Conservation (phyloP, 2,888 invertebrate genomes). For the Electrophaes corylata region DNA sequence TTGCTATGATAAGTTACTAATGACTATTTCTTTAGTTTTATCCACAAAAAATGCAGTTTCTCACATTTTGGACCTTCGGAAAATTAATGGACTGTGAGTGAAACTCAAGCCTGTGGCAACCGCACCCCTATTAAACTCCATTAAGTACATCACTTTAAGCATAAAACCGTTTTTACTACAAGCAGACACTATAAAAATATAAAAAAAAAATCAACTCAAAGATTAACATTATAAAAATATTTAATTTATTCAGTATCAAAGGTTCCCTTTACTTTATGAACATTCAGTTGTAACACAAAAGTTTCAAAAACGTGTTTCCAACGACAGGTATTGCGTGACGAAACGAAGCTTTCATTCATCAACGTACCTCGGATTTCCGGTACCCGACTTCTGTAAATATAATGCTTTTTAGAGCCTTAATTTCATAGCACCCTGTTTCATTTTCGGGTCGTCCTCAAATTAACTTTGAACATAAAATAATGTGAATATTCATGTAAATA, state of each 20-base stretch:
- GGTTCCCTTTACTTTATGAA: not conserved
- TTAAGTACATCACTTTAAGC: too few relatives aligned
- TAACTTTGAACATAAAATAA: slow-evolving; percentile 23
- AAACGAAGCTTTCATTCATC: slow-evolving; percentile 14
- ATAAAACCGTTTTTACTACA: too few relatives aligned
- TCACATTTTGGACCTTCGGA: too few relatives aligned
- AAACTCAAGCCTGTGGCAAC: too few relatives aligned
- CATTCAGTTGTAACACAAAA: not conserved
- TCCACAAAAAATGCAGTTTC: too few relatives aligned
- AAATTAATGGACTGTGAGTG: too few relatives aligned
- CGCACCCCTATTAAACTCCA: too few relatives aligned
- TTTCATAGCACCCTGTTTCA: slow-evolving; percentile 32
- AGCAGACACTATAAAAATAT: too few relatives aligned
- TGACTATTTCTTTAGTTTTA: too few relatives aligned
- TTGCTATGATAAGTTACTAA: too few relatives aligned
- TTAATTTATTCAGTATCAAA: not conserved
- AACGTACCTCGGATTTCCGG: slow-evolving; percentile 19
- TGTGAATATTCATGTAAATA: slow-evolving; percentile 14
- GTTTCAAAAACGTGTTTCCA: slow-evolving; percentile 9
- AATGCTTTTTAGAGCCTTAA: slow-evolving; percentile 29
- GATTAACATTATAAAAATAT: too few relatives aligned
- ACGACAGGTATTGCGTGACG: slow-evolving; percentile 7
- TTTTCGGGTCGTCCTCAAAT: slow-evolving; percentile 29
- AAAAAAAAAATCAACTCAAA: too few relatives aligned
- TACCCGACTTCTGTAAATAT: slow-evolving; percentile 23